These are phyloP conservation scores for Phrynocephalus guinanensis DNA, from an alignment of 2,797 vertebrate genomes.

Conservation along the genomic window DNA sequence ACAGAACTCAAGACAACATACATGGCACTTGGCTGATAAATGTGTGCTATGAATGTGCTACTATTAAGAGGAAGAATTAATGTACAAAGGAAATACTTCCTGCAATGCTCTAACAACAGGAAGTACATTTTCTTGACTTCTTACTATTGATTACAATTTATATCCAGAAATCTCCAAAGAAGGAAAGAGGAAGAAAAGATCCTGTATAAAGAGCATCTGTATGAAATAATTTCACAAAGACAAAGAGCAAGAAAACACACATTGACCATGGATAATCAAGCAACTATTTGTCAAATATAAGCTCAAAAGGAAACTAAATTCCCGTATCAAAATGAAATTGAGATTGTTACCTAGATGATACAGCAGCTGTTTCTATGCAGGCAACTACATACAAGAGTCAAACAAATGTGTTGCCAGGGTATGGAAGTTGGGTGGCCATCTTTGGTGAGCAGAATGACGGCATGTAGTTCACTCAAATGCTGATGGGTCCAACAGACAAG, in stretches of 20 bases:
- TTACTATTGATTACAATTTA: neutral
- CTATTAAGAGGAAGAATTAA: neutral
- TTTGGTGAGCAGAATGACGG: neutral
- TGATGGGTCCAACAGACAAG: neutral
- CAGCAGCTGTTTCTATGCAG: neutral
- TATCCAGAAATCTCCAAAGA: neutral
- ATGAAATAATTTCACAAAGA: slow-evolving; percentile 11
- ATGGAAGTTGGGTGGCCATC: neutral
- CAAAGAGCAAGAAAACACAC: neutral
- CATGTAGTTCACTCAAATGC: neutral
- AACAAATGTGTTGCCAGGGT: neutral
- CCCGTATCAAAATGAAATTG: slow-evolving; percentile 35
- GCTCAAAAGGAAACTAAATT: slow-evolving; percentile 25
- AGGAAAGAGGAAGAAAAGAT: neutral
- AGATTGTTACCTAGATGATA: slow-evolving; percentile 12
- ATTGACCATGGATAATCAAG: slow-evolving; percentile 39
- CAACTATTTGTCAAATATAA: slow-evolving; percentile 21
- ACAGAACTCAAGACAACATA: neutral
- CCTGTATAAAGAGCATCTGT: neutral
- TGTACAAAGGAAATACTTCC: neutral
- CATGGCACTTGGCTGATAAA: neutral
- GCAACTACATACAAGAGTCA: neutral
- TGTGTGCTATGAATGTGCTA: neutral
- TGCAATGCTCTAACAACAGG: neutral
- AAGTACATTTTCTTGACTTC: neutral